Evolutionary conservation across 1,140 invertebrate genomes (phyloP).

Genomic region (Drosophila sp.): DNA sequence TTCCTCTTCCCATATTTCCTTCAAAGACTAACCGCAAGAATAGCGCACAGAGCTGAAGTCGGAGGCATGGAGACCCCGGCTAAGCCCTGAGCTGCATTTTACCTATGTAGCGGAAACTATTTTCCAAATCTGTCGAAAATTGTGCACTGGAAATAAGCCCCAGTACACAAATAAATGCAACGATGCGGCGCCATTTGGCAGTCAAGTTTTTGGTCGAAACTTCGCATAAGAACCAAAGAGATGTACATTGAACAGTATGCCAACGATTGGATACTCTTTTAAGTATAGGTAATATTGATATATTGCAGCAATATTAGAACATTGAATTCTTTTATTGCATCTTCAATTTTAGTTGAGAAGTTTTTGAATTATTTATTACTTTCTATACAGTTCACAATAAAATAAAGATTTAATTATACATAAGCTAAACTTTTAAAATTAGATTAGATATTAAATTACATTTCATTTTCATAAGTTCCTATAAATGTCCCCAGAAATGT

Average conservation of each 20-base stretch:
- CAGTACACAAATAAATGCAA: conserved; percentile 70
- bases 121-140: conserved; percentile 77
- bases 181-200: conserved; percentile 57
- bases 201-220: conserved; percentile 43
- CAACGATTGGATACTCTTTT: neutral
- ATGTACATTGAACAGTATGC: neutral
- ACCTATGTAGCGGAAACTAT: conserved; percentile 70
- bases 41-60: conserved; percentile 19
- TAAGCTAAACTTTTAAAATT: too few relatives aligned
- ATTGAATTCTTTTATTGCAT: too few relatives aligned
- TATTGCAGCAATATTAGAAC: too few relatives aligned
- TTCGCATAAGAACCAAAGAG: conserved; percentile 33
- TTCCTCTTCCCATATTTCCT: conserved; percentile 27
- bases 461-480: too few relatives aligned
- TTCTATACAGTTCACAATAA: too few relatives aligned
- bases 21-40: conserved; percentile 63
- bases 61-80: conserved; percentile 3
- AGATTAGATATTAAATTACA: too few relatives aligned
- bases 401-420: too few relatives aligned
- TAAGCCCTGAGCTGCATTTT: conserved; percentile 43
- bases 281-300: too few relatives aligned
- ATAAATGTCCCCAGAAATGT: too few relatives aligned
- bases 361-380: too few relatives aligned
- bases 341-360: too few relatives aligned
- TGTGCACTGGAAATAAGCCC: conserved; percentile 73